A percentile compares a stretch with the other conserved stretches of the same genome.
phyloP scores from a whole-genome alignment of 2,797 vertebrate genomes.

The Euthynnus affinis region DNA sequence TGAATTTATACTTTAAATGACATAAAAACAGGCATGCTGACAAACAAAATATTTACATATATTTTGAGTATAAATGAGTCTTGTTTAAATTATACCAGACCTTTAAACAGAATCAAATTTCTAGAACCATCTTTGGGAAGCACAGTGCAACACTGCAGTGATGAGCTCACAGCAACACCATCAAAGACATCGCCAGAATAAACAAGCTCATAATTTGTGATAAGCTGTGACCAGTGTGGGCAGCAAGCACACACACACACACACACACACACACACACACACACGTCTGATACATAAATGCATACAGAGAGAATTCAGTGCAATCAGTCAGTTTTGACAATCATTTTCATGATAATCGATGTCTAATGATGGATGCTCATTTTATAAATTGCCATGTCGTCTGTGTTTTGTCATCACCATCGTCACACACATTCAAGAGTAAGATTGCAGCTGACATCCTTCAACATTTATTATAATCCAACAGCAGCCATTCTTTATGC shows the following conservation, averaged over 20 bases:
- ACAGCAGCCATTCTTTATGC: slow-evolving; percentile 29
- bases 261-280: background rate
- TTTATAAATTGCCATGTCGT: slow-evolving; percentile 46
- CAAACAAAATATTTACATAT: background rate
- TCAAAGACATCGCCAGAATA: slow-evolving; percentile 29
- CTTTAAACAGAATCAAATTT: slow-evolving; percentile 1
- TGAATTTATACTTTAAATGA: background rate
- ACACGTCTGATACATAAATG: background rate
- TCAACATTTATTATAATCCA: slow-evolving; percentile 49
- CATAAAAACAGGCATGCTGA: background rate
- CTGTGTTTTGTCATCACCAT: slow-evolving; percentile 30
- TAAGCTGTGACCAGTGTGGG: slow-evolving; percentile 38
- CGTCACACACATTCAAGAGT: slow-evolving; percentile 8
- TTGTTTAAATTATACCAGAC: background rate
- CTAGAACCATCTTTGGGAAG: slow-evolving; percentile 12
- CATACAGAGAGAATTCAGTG: slow-evolving; percentile 15
- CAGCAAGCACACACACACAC: slow-evolving; percentile 4
- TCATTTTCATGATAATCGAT: slow-evolving; percentile 25
- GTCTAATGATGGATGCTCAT: slow-evolving; percentile 48
- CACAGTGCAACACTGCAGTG: slow-evolving; percentile 11
- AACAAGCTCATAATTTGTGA: slow-evolving; percentile 41
- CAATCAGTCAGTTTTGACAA: slow-evolving; percentile 45
- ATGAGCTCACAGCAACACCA: slow-evolving; percentile 21
- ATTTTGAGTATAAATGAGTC: background rate
- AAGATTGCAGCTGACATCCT: slow-evolving; percentile 43